Conservation (phyloP, 2,113 vertebrate genomes). For the Tetrax tetrax region DNA sequence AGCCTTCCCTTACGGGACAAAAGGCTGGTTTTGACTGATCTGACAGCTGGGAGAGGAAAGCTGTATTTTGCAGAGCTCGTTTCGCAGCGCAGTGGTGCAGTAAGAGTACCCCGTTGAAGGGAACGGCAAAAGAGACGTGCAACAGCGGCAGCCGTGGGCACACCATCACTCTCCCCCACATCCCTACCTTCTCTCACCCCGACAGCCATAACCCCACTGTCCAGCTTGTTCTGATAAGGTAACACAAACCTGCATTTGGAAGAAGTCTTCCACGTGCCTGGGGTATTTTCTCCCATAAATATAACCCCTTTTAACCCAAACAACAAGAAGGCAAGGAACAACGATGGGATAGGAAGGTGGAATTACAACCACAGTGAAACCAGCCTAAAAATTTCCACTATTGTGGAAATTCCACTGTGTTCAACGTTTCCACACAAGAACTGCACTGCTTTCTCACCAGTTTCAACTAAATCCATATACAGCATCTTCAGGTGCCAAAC, state of each 20-base stretch:
- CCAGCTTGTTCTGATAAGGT: background rate
- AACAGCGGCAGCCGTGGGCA: background rate
- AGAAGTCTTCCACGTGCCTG: background rate
- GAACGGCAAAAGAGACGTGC: background rate
- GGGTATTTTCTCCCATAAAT: background rate
- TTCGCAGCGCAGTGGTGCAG: fast-evolving
- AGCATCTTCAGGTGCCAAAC: background rate
- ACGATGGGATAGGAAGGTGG: background rate
- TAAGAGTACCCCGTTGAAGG: background rate
- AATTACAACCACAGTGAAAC: background rate
- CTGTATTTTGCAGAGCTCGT: background rate
- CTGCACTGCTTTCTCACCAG: background rate
- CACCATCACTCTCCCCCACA: background rate
- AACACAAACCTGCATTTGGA: background rate
- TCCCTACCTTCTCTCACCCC: background rate
- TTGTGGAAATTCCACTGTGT: no score
- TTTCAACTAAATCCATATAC: background rate
- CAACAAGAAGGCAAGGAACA: background rate
- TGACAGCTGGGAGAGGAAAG: background rate
- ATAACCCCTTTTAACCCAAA: background rate
- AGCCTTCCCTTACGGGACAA: fast-evolving
- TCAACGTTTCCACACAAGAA: background rate
- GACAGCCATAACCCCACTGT: fast-evolving
- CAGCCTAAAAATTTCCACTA: background rate
- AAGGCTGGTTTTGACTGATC: background rate